These are phyloP conservation scores for Lepetodrilus schrolli DNA, from an alignment of 2,888 invertebrate species.

Conservation along the genomic window DNA sequence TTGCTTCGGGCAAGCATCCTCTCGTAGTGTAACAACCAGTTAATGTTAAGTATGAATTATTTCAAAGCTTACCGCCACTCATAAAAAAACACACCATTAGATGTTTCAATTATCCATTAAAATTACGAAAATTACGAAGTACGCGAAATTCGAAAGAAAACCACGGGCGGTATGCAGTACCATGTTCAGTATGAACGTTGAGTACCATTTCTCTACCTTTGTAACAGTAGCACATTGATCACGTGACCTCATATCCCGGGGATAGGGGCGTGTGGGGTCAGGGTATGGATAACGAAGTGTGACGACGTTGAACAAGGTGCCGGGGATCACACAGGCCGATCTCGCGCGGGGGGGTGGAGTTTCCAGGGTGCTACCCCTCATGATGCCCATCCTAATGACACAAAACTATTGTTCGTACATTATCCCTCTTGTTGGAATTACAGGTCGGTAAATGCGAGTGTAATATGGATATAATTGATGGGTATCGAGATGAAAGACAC, in stretches of 20 bases:
- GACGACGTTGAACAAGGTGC: background rate
- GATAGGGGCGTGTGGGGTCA: background rate
- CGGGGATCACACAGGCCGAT: background rate
- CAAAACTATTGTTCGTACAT: background rate
- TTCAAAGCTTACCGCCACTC: background rate
- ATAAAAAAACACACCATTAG: background rate
- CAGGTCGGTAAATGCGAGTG: background rate
- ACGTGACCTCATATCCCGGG: background rate
- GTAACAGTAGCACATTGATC: background rate
- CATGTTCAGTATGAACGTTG: background rate
- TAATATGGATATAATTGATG: background rate
- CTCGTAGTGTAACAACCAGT: background rate
- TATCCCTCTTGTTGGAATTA: background rate
- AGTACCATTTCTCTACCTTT: too few species aligned
- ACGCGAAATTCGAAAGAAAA: too few species aligned
- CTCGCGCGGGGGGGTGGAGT: background rate
- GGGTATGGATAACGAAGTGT: background rate
- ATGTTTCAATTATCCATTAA: background rate
- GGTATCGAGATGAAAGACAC: background rate
- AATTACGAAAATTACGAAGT: background rate
- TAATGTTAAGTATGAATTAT: background rate
- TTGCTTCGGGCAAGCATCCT: background rate
- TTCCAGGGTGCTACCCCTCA: background rate
- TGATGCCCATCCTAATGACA: background rate
- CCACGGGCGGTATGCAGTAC: background rate